Evolutionary conservation across 2,888 invertebrate species (phyloP), one percentile per base, ranked within the genome.

Genomic region (Strigamia transsilvanica): DNA sequence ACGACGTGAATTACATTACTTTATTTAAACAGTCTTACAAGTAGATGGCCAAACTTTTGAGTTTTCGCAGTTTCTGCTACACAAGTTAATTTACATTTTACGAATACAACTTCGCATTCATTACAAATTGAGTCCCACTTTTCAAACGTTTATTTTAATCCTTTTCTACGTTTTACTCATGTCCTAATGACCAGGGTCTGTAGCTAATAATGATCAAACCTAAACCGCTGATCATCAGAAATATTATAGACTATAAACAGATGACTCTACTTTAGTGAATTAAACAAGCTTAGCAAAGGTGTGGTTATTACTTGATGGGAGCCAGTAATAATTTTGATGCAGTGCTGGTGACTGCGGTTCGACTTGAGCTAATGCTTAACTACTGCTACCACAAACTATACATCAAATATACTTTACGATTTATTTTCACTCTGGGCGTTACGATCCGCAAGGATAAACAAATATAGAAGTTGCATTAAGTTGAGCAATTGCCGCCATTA

Each of bases 401-500:
- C 18, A 21, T 61, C 61, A 61, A 61, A 61, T 15, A 61, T 7
- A 61, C 18, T 61, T 61, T 61, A 61, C 61, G 61, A 61, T 23
- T 61, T 21, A 46, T 46, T 46, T 46, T 46, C 15, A 46, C n/a
- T 4, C 2, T 46, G 12, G 13, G n/a, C 46, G 13, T 46, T 46
- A 46, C 46, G 46, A 46, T 46, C 46, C 0, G 46, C 46, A 46
- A n/a, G 46, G 46, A 5, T 46, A 46, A 46, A 5, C 13, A 46
- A 46, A 46, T 46, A 23, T 23, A 61, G 61, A 21, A 61, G 3
- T 21, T 6, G 61, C 61, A 61, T 23, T 23, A 61, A 9, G 61
- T 21, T 61, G 61, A 61, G 46, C 61, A 61, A 61, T 61, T 61
- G 23, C 61, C n/a, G n/a, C 46, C 46, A 46, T 46, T n/a, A 46